Base-by-base conservation (phyloP, 2,888 invertebrate species). In the Busseola fusca region DNA sequence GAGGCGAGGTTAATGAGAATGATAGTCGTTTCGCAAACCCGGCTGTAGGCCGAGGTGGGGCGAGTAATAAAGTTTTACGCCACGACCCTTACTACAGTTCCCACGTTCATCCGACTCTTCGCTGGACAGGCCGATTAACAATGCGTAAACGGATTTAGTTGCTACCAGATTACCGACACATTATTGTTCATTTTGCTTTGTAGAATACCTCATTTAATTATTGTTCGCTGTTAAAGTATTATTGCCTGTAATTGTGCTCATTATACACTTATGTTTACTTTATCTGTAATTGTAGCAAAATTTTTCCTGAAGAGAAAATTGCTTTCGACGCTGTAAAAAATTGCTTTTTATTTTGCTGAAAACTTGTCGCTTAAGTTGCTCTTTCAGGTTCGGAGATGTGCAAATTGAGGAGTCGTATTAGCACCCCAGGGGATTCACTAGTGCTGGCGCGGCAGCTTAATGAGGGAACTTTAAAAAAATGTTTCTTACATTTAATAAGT, bases 1-100 rank as follows among this genome's bases (percentile, higher is more conserved):
- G 87, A 86, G 91, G 89, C 89, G 90, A 91, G 93, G 93, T 92
- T 93, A 94, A 94, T 94, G 94, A 93, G 91, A 92, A 93, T 91
- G 91, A 89, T 89, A 90, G 91, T 91, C 91, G 91, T 93, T 92
- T 90, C 90, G 91, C 87, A 91, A 91, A 90, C 91, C 90, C 90
- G 89, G 86, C 88, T 89, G 88, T 87, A 89, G 90, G 84, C 87
- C 88, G 90, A 90, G 89, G 88, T 90, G 88, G 87, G 89, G 87
- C 90, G 87, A 84, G 90, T 92, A 93, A 93, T 94, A 93, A 93
- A 93, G 92, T 93, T 93, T 93, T 92, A 92, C 90, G 91, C 91
- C 89, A 90, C 89, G 89, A 91, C 91, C 92, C 91, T 92, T 91
- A 92, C 92, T 92, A 91, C 88, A 86, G 87, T 88, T 88, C 88